phyloP scores from a whole-genome alignment of 2,888 invertebrate species.

The Frankliniella fusca region DNA sequence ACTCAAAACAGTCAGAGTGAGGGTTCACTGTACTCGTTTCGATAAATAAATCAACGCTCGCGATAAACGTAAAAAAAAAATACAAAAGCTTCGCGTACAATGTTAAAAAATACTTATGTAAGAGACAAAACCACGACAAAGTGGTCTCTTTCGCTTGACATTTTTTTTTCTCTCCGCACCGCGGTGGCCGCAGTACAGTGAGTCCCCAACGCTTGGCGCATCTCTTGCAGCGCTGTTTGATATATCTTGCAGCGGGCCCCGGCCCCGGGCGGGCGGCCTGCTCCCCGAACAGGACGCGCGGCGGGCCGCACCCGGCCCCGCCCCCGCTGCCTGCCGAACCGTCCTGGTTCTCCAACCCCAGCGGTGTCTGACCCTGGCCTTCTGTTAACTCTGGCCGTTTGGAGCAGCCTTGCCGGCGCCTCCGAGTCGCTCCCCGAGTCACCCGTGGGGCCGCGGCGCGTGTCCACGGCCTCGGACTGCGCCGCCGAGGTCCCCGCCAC shows the following conservation, averaged over 20 bases:
- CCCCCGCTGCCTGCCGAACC: background rate
- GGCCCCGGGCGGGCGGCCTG: background rate
- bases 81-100: no score
- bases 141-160: background rate
- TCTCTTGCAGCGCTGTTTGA: slow-evolving; percentile 17
- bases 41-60: no score
- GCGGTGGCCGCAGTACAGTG: background rate
- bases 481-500: slow-evolving; percentile 24
- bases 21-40: background rate
- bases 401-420: slow-evolving; percentile 17
- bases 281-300: no score
- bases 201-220: slow-evolving; percentile 3
- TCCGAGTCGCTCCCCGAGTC: slow-evolving; percentile 11
- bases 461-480: slow-evolving; percentile 24
- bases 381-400: background rate
- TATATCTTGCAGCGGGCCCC: slow-evolving; percentile 5
- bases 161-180: background rate
- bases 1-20: slow-evolving; percentile 2
- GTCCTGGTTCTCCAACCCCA: background rate
- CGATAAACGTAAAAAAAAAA: background rate
- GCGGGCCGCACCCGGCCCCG: no score
- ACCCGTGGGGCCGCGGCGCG: slow-evolving; percentile 16
- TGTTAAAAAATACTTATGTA: no score
- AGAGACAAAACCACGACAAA: background rate
- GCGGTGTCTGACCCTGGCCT: slow-evolving; percentile 2